Evolutionary conservation across 2,113 vertebrate genomes (phyloP).

Genomic region (Ciconia stormi): DNA sequence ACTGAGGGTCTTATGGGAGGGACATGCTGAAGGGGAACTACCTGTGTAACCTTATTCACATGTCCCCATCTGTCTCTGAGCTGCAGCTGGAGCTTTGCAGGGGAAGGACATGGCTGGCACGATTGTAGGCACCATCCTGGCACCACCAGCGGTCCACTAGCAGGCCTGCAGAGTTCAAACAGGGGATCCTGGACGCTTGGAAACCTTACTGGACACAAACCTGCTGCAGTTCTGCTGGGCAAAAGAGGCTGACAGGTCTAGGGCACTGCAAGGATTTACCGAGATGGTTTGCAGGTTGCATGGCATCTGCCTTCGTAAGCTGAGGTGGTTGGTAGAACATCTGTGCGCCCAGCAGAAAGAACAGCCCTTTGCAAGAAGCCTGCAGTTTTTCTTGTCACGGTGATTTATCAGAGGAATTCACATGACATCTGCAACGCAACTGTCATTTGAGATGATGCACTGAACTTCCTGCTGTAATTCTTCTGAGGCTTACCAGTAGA

Average conservation of each 20-base stretch:
- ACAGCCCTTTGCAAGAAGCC: background rate
- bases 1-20: background rate
- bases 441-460: background rate
- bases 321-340: background rate
- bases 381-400: background rate
- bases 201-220: background rate
- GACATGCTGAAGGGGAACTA: background rate
- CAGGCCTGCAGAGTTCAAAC: background rate
- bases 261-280: background rate
- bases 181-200: background rate
- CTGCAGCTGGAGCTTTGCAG: background rate
- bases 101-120: background rate
- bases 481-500: background rate
- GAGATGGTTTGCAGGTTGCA: background rate
- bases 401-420: background rate
- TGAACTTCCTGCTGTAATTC: background rate
- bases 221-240: background rate
- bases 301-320: background rate
- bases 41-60: background rate
- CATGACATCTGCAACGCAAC: background rate
- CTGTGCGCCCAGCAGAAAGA: background rate
- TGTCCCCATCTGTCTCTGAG: background rate
- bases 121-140: fast-evolving
- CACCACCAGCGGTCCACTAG: background rate
- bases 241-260: background rate